Percentiles rank a stretch among this genome's conserved stretches.
These are phyloP conservation scores for Anticlea derivata DNA, from an alignment of 2,888 invertebrate species.

Conservation along the genomic window DNA sequence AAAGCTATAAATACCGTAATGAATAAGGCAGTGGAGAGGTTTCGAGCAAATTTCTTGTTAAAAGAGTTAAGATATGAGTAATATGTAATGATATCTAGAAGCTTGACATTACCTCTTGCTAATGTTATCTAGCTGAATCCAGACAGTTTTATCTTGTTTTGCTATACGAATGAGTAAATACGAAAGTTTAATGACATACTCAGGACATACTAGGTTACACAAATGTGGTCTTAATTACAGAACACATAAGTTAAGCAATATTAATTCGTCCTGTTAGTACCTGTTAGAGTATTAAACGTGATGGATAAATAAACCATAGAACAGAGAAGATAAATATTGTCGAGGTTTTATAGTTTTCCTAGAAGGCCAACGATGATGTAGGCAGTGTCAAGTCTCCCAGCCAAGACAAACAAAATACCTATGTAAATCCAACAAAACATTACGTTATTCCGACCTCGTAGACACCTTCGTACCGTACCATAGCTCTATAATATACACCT, in stretches of 20 bases:
- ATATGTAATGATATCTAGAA: not conserved
- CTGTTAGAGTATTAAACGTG: too few relatives aligned
- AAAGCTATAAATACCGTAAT: not conserved
- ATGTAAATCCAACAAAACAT: slow-evolving; percentile 29
- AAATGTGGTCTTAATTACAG: too few relatives aligned
- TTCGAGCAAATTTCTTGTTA: not conserved
- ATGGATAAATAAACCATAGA: too few relatives aligned
- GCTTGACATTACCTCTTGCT: not conserved
- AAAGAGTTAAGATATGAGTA: slow-evolving; percentile 2
- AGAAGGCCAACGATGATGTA: slow-evolving; percentile 3
- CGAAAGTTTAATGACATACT: not conserved
- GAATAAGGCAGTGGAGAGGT: slow-evolving; percentile 7
- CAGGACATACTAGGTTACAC: not conserved
- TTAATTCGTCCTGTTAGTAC: too few relatives aligned
- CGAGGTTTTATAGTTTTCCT: too few relatives aligned
- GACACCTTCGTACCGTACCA: slow-evolving; percentile 20
- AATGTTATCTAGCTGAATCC: not conserved
- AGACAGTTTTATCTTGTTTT: slow-evolving; percentile 9
- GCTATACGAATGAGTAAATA: not conserved
- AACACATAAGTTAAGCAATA: too few relatives aligned
- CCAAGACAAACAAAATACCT: slow-evolving; percentile 24
- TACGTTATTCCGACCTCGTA: slow-evolving; percentile 30
- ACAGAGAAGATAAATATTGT: too few relatives aligned
- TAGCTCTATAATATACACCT: slow-evolving; percentile 19
- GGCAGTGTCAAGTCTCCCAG: not conserved